phyloP scores from a whole-genome alignment of 2,888 invertebrate genomes.

The Sarcophaga carnaria region DNA sequence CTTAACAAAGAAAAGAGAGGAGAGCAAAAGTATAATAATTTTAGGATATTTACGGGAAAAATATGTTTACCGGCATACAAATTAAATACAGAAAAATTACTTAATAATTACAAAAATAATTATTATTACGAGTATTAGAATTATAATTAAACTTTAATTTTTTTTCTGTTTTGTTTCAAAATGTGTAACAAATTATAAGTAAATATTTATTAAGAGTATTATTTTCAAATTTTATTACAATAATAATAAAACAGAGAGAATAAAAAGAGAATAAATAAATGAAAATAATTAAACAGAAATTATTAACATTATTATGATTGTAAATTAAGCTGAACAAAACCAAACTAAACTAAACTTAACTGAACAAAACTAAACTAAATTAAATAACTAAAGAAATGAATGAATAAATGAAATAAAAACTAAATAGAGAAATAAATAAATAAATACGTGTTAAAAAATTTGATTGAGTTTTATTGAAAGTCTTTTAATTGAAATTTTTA shows the following conservation, averaged over 20 bases:
- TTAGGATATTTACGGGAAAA: no score
- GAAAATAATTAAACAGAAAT: slow-evolving; percentile 1
- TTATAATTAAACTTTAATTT: slow-evolving; percentile 21
- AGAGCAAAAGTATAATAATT: background rate
- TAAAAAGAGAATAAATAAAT: slow-evolving; percentile 25
- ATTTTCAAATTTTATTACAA: slow-evolving; percentile 26
- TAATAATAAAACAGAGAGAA: slow-evolving; percentile 7
- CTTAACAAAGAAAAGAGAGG: background rate
- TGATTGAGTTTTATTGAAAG: slow-evolving; percentile 12
- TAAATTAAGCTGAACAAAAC: slow-evolving; percentile 55
- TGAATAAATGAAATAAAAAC: slow-evolving; percentile 38
- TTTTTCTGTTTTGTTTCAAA: background rate
- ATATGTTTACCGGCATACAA: no score
- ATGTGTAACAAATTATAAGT: slow-evolving; percentile 31
- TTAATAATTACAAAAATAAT: no score
- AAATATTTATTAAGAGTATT: slow-evolving; percentile 36
- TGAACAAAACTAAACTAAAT: slow-evolving; percentile 56
- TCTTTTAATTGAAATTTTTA: no score
- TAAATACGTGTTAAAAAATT: slow-evolving; percentile 54
- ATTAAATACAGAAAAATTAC: background rate
- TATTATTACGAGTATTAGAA: slow-evolving; percentile 7
- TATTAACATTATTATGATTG: slow-evolving; percentile 51
- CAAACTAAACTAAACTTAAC: no score
- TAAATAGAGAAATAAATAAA: slow-evolving; percentile 6
- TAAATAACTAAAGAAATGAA: slow-evolving; percentile 54